Percentiles rank a stretch among this genome's conserved stretches.
Evolutionary conservation across 1,140 invertebrate species (phyloP).

Genomic region (Drosophila teissieri): DNA sequence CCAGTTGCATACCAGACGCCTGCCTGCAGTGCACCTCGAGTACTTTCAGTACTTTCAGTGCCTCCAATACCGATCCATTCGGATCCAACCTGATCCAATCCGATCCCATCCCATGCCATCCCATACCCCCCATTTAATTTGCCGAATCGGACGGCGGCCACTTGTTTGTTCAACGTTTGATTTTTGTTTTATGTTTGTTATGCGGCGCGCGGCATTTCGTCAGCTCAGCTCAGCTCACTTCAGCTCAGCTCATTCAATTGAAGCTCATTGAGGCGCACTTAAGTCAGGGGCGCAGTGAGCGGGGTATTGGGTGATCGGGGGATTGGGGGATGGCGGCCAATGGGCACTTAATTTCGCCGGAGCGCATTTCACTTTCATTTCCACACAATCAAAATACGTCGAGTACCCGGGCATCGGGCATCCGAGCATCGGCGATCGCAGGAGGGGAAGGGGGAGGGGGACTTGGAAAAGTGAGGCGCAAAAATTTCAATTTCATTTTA

Average conservation of each 20-base stretch:
- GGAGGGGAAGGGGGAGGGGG: not conserved
- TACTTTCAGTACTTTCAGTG: not conserved
- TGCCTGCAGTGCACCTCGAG: slow-evolving; percentile 2
- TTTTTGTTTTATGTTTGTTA: slow-evolving; percentile 59
- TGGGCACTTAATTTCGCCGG: slow-evolving; percentile 64
- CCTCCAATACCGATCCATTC: not conserved
- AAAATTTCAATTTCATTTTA: slow-evolving; percentile 76
- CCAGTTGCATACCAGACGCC: slow-evolving; percentile 14
- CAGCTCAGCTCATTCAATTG: slow-evolving; percentile 74
- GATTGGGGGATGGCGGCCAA: not conserved
- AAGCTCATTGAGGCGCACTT: slow-evolving; percentile 66
- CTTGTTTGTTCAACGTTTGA: slow-evolving; percentile 34
- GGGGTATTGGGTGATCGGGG: not conserved
- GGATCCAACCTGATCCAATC: too few relatives aligned
- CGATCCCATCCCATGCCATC: not conserved
- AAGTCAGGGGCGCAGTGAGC: slow-evolving; percentile 31
- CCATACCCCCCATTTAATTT: not conserved
- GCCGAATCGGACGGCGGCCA: slow-evolving; percentile 10
- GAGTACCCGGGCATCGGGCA: slow-evolving; percentile 13
- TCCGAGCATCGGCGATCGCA: slow-evolving; percentile 21
- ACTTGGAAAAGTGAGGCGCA: slow-evolving; percentile 52
- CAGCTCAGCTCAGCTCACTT: slow-evolving; percentile 70
- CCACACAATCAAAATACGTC: slow-evolving; percentile 63
- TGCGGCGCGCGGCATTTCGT: slow-evolving; percentile 70
- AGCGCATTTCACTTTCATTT: slow-evolving; percentile 78